Evolutionary conservation across 1,140 invertebrate species (phyloP).

Genomic region (Lineus longissimus): DNA sequence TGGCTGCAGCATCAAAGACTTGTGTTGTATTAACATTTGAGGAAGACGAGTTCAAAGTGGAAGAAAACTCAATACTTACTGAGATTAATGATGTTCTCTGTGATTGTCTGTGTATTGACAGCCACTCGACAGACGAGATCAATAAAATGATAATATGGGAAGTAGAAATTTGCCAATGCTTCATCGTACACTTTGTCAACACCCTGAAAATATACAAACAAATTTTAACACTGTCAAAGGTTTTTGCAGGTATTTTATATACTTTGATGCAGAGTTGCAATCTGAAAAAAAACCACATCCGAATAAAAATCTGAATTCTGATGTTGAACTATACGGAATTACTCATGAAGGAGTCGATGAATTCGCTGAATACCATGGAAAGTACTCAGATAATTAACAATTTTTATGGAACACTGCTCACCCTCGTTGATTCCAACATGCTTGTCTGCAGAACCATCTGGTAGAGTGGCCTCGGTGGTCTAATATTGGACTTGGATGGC

Average conservation of each 20-base stretch:
- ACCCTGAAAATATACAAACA: slow-evolving; percentile 54
- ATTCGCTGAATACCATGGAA: too few relatives aligned
- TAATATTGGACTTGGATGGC: slow-evolving; percentile 61
- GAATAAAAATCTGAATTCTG: too few relatives aligned
- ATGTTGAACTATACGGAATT: too few relatives aligned
- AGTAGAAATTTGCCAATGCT: slow-evolving; percentile 72
- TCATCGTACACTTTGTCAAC: slow-evolving; percentile 75
- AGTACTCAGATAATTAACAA: neutral
- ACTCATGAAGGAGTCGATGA: too few relatives aligned
- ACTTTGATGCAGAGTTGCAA: too few relatives aligned
- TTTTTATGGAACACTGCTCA: slow-evolving; percentile 34
- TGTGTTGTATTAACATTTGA: too few relatives aligned
- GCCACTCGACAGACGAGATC: slow-evolving; percentile 86
- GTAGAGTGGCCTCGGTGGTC: slow-evolving; percentile 73
- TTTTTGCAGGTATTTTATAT: too few relatives aligned
- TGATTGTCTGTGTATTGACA: slow-evolving; percentile 75
- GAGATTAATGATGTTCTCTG: slow-evolving; percentile 72
- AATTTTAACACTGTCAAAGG: neutral
- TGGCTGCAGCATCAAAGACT: too few relatives aligned
- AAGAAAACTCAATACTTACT: too few relatives aligned
- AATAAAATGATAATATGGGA: slow-evolving; percentile 77
- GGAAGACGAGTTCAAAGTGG: too few relatives aligned
- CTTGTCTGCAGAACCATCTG: slow-evolving; percentile 81
- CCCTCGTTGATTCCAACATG: slow-evolving; percentile 68
- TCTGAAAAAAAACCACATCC: too few relatives aligned